Conservation (phyloP, 2,797 vertebrate genomes). For the Rhyacichthys aspro region DNA sequence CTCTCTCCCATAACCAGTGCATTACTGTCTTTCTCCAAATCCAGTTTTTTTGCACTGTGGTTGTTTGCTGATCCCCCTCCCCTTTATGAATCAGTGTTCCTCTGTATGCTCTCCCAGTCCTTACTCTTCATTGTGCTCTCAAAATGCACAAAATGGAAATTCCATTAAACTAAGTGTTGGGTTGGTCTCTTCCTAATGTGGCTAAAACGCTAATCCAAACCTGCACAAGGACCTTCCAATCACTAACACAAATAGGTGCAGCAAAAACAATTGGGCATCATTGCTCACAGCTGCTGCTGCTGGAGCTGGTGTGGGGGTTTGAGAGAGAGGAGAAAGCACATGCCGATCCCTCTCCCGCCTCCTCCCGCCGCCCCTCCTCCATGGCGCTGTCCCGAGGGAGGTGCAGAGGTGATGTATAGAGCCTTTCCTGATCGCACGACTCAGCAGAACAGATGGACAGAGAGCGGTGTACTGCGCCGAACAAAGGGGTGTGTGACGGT, state of each 20-base stretch:
- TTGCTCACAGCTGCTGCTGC: conserved; percentile 65
- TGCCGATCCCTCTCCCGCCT: conserved; percentile 9
- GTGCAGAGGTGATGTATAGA: conserved; percentile 74
- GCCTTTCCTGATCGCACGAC: conserved; percentile 64
- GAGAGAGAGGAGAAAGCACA: conserved; percentile 9
- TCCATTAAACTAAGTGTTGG: conserved; percentile 61
- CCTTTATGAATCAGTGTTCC: conserved; percentile 50
- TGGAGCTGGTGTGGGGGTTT: conserved; percentile 12
- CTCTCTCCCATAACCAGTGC: conserved; percentile 53
- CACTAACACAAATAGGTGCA: conserved; percentile 61
- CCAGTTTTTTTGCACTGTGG: conserved; percentile 45
- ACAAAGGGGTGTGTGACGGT: conserved; percentile 39
- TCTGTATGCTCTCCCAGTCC: conserved; percentile 4
- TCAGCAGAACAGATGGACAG: conserved; percentile 75
- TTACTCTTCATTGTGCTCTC: conserved; percentile 27
- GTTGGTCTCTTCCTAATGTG: conserved; percentile 44
- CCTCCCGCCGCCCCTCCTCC: conserved; percentile 50
- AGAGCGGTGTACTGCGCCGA: conserved; percentile 39
- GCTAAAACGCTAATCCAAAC: conserved; percentile 41
- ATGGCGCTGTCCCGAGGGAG: conserved; percentile 60
- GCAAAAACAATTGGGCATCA: conserved; percentile 66
- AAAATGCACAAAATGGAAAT: conserved; percentile 61
- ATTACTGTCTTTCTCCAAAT: conserved; percentile 64
- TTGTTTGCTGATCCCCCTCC: conserved; percentile 51
- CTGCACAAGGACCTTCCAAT: conserved; percentile 38